Base-by-base conservation (phyloP, 2,797 vertebrate species). In the Dryobates pubescens region DNA sequence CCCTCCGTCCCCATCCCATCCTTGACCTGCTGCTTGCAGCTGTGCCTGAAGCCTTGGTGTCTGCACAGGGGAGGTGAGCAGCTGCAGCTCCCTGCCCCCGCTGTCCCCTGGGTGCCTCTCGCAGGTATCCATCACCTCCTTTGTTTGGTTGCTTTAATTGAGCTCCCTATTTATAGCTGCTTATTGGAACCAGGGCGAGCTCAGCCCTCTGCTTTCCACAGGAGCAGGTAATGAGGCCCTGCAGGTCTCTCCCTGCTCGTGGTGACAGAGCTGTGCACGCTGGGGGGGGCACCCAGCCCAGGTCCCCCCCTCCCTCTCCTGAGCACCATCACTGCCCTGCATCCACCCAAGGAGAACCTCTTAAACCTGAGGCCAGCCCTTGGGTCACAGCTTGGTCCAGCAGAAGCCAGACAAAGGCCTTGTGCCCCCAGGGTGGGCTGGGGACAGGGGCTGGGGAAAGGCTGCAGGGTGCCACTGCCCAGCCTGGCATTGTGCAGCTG, bases 101-200 rank as follows among this genome's bases (percentile, higher is more conserved):
- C 0, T 17, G 1, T 72, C 53, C 86, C 87, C 61, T 12, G 4
- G 80, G 67, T 41, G 51, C 62, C 43, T 32, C 47, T 0, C 6
- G 56, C 91, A 89, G 87, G 93, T 89, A 90, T 84, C 95, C 89
- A 57, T 94, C 91, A 51, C 54, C 22, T 73, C 65, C 82, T 85
- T 94, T 95, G 94, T 96, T 95, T 95, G 93, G 86, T 70, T 32
- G 72, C 53, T 65, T 92, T 96, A 96, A 96, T 90, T 95, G 91
- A 90, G 90, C 58, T 81, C 56, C 92, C 95, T 96, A 89, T 95
- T 96, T 93, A 80, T 86, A 95, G 89, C 91, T 71, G 87, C 70
- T 81, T 80, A 95, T 95, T 79, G 72, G 82, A 96, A 91, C 92
- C 93, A 93, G 95, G 89, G 84, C 85, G 43, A 82, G 80, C 51